Conservation (phyloP, 2,888 invertebrate species). For the Serrognathus titanus region DNA sequence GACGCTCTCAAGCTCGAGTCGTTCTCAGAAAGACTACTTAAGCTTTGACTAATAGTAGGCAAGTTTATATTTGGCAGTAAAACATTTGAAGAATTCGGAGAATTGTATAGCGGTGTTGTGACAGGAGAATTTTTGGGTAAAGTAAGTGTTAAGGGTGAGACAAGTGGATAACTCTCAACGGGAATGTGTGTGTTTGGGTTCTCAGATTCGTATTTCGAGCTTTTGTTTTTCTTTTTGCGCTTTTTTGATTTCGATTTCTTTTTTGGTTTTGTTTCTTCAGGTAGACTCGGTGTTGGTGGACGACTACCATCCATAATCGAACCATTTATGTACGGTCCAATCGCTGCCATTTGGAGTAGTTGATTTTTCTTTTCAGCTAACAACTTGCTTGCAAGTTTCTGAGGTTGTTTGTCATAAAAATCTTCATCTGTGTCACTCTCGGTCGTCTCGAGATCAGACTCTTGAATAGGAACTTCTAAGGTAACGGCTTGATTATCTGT, state of each 20-base stretch:
- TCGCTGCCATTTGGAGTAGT: constrained; percentile 59
- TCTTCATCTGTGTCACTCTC: constrained; percentile 86
- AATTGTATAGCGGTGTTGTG: constrained; percentile 21
- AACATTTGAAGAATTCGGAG: constrained; percentile 2
- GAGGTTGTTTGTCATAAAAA: constrained; percentile 82
- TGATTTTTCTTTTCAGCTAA: constrained; percentile 73
- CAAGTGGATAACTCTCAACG: constrained; percentile 24
- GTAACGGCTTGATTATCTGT: constrained; percentile 44
- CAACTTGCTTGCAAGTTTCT: constrained; percentile 67
- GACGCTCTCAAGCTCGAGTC: constrained; percentile 69
- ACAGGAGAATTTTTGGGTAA: constrained; percentile 38
- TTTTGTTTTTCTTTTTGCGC: constrained; percentile 40
- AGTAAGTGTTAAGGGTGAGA: constrained; percentile 40
- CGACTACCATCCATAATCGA: constrained; percentile 61
- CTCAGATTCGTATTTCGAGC: constrained; percentile 21
- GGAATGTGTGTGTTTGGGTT: constrained; percentile 16
- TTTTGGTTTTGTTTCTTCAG: constrained; percentile 59
- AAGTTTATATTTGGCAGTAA: constrained; percentile 23
- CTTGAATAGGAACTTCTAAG: constrained; percentile 63
- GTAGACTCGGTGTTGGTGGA: constrained; percentile 61
- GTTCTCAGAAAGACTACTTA: constrained; percentile 45
- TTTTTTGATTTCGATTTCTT: constrained; percentile 59
- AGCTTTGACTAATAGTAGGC: constrained; percentile 38
- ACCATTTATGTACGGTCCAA: constrained; percentile 60
- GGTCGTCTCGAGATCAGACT: constrained; percentile 81